Conservation (phyloP, 2,113 vertebrate species). For the Ageneiosus marmoratus region DNA sequence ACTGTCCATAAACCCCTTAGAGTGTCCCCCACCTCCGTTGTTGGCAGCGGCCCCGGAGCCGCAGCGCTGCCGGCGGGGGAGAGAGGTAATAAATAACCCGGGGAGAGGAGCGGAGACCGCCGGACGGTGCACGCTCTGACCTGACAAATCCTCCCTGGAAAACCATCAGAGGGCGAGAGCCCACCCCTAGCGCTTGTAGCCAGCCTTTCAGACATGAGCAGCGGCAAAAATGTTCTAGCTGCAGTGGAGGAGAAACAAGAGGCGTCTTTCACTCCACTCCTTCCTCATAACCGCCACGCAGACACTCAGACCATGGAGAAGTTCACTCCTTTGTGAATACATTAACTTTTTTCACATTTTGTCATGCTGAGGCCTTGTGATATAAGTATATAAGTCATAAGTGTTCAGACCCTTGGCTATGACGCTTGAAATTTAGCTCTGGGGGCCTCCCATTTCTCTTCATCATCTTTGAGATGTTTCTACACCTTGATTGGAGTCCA, state of each 20-base stretch:
- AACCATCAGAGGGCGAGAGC: constrained; percentile 84
- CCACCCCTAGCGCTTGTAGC: constrained; percentile 84
- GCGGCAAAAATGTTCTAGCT: constrained; percentile 75
- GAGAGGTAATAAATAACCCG: constrained; percentile 96
- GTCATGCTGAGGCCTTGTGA: too few species aligned
- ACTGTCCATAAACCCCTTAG: constrained; percentile 64
- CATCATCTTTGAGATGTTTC: too few species aligned
- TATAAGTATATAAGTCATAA: too few species aligned
- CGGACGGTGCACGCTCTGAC: constrained; percentile 88
- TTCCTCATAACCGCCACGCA: constrained; percentile 49
- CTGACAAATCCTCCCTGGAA: constrained; percentile 92
- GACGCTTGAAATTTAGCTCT: too few species aligned
- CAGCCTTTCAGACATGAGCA: constrained; percentile 81
- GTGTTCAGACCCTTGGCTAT: too few species aligned
- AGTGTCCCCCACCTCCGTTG: constrained; percentile 72
- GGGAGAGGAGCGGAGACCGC: constrained; percentile 86
- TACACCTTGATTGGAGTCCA: too few species aligned
- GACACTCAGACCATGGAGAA: constrained; percentile 1
- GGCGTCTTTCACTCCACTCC: constrained; percentile 60
- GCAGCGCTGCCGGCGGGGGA: constrained; percentile 89
- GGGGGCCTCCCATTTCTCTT: too few species aligned
- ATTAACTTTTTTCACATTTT: too few species aligned
- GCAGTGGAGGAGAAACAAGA: constrained; percentile 68
- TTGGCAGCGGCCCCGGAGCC: constrained; percentile 89
- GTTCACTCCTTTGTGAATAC: neutral